These are phyloP conservation scores for Penaeus chinensis DNA, from an alignment of 1,140 invertebrate genomes.

Conservation along the genomic window DNA sequence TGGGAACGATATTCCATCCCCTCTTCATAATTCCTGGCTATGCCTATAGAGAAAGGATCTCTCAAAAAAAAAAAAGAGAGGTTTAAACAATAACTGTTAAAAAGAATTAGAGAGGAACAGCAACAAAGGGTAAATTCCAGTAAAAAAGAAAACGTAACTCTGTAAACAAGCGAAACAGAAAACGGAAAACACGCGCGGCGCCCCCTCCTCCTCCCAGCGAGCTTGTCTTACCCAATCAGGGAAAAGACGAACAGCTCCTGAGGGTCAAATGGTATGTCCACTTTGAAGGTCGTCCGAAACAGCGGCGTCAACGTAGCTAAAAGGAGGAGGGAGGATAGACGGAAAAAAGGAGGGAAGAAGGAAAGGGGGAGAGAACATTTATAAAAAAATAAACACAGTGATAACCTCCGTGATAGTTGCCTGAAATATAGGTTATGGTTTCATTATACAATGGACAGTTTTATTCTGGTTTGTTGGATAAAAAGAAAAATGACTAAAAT, in stretches of 20 bases:
- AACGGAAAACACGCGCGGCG: too few relatives aligned
- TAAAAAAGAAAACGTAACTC: too few relatives aligned
- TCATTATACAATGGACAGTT: too few relatives aligned
- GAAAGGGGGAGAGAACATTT: constrained; percentile 14
- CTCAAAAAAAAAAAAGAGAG: too few relatives aligned
- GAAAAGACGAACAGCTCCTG: constrained; percentile 79
- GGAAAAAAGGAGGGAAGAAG: constrained; percentile 39
- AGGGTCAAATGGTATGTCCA: constrained; percentile 98
- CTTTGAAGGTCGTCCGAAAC: constrained; percentile 93
- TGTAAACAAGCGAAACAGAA: too few relatives aligned
- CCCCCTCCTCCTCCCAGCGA: background rate
- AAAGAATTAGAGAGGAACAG: too few relatives aligned
- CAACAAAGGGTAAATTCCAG: too few relatives aligned
- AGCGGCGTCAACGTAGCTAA: constrained; percentile 92
- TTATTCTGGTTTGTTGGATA: too few relatives aligned
- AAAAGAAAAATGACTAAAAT: too few relatives aligned
- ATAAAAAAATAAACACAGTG: constrained; percentile 24
- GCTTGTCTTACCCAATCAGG: constrained; percentile 56
- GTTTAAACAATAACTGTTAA: too few relatives aligned
- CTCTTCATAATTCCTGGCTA: too few relatives aligned
- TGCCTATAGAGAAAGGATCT: too few relatives aligned
- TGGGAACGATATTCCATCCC: background rate
- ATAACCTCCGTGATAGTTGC: background rate
- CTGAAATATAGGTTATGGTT: background rate
- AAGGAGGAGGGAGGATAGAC: constrained; percentile 63